Base-by-base conservation (phyloP, 2,888 invertebrate genomes). In the Polyploca ridens region DNA sequence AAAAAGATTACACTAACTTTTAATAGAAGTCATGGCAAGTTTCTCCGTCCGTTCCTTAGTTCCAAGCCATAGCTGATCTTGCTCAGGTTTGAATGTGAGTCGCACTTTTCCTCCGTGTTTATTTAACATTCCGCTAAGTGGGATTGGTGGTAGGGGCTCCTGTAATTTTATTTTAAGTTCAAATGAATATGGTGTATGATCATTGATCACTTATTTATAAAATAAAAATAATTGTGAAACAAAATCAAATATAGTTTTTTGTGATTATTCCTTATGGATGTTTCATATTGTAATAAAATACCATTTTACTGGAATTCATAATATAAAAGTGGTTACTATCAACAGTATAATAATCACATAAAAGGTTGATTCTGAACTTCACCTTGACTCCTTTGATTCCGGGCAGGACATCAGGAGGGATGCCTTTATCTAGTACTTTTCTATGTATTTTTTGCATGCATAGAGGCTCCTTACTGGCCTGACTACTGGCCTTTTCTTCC, bases 41-140 rank as follows among this genome's bases (percentile, higher is more conserved):
- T 98, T 98, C 79, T 98, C 98, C 67, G 98, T 98, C 77, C 98
- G 95, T 87, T 98, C 98, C 91, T 98, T 98, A 61, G 98, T 98
- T 66, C 98, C 98, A 59, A 98, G 96, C 98, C 98, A 98, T 16
- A 98, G 92, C 87, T 98, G 97, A 86, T 98, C 98, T 74, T 96
- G 95, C 86, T 98, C 98, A 79, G 98, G 94, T 94, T 98, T 98
- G 88, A 98, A 98, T 61, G 98, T 98, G 68, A 98, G 95, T 76
- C 98, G 94, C 63, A 98, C 97, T 95, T 98, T 98, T 5, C 97
- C 97, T 16, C 98, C 98, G 68, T 96, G 96, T 86, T 98, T 98
- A 88, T 98, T 98, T 83, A 98, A 93, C 98, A 98, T 98, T 61
- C 98, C 98, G 72, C 97, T 96, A 38, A 98, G 87, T 46, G 98